Conservation (phyloP, 2,113 vertebrate genomes). For the Mustelus asterias region DNA sequence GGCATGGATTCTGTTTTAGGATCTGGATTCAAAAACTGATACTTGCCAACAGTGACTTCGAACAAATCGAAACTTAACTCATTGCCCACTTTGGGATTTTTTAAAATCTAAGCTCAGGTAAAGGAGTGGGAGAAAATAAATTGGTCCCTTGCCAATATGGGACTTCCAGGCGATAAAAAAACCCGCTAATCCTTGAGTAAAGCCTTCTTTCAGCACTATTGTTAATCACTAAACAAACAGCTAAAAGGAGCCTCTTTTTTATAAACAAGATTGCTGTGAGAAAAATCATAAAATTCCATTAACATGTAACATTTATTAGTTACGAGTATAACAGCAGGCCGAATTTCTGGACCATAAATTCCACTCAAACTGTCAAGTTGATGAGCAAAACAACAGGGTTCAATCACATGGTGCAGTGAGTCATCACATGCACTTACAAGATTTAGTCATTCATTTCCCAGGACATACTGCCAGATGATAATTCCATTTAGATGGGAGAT, state of each 20-base stretch:
- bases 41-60: not conserved
- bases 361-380: not conserved
- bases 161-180: not conserved
- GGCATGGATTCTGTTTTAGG: constrained; percentile 44
- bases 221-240: not conserved
- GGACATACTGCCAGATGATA: not conserved
- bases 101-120: not conserved
- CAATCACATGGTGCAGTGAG: not conserved
- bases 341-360: not conserved
- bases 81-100: not conserved
- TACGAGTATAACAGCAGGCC: not conserved
- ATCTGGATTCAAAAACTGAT: not conserved
- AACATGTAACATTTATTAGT: not conserved
- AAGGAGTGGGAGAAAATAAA: not conserved
- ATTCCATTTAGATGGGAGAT: not conserved
- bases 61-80: not conserved
- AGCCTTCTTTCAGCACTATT: not conserved
- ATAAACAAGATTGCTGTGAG: not conserved
- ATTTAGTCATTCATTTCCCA: not conserved
- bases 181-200: not conserved
- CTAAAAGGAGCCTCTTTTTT: not conserved
- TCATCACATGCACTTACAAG: not conserved
- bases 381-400: not conserved
- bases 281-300: not conserved
- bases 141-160: not conserved